Percentiles rank a stretch among this genome's conserved stretches.
phyloP scores from a whole-genome alignment of 2,888 invertebrate genomes.

The Lepidonotus clava region DNA sequence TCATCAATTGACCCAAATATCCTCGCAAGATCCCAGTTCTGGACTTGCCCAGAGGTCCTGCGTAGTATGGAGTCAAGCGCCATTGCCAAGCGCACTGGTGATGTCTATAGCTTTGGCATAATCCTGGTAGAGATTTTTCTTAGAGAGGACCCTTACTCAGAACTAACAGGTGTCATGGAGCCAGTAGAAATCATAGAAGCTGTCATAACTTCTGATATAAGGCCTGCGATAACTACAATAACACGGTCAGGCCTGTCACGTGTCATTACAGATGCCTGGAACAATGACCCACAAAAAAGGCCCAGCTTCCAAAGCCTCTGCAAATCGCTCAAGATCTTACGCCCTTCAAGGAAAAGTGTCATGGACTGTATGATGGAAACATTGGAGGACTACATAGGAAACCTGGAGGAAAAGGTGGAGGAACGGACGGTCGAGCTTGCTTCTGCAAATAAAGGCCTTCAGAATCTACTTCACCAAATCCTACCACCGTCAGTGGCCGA shows the following conservation, averaged over 20 bases:
- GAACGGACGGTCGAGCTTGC: conserved; percentile 70
- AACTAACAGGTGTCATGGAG: conserved; percentile 57
- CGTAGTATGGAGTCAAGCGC: not conserved
- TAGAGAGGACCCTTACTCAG: conserved; percentile 66
- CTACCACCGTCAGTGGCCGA: conserved; percentile 70
- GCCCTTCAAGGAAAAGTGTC: conserved; percentile 70
- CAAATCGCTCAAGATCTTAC: conserved; percentile 67
- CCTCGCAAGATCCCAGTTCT: conserved; percentile 61
- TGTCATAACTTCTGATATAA: conserved; percentile 67
- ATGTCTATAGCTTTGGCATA: conserved; percentile 68
- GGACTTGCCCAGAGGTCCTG: conserved; percentile 66
- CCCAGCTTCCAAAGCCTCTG: conserved; percentile 67
- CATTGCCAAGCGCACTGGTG: not conserved
- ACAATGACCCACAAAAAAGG: conserved; percentile 66
- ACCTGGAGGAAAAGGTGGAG: conserved; percentile 73
- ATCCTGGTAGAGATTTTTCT: conserved; percentile 69
- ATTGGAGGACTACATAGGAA: conserved; percentile 74
- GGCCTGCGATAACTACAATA: conserved; percentile 65
- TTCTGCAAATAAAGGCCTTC: conserved; percentile 67
- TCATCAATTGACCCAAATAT: conserved; percentile 30
- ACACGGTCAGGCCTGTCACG: conserved; percentile 67
- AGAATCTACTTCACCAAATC: conserved; percentile 70
- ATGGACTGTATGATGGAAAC: conserved; percentile 78
- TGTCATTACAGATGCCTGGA: conserved; percentile 72
- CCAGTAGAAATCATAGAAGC: conserved; percentile 62